Percentiles rank a stretch among this genome's conserved stretches.
Evolutionary conservation across 2,113 vertebrate genomes (phyloP).

Genomic region (Balaenoptera acutorostrata): DNA sequence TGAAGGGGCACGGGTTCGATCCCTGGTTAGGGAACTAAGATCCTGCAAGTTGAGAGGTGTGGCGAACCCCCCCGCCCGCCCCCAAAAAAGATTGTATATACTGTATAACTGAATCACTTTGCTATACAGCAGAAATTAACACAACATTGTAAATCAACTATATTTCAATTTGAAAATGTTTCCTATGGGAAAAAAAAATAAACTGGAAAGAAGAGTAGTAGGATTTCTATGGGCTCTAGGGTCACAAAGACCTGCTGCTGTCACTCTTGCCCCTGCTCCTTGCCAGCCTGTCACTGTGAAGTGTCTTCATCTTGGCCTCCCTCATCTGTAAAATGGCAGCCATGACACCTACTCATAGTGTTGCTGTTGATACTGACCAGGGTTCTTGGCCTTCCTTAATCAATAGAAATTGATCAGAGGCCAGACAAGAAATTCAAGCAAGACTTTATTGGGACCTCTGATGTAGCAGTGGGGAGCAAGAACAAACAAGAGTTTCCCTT

Average conservation of each 20-base stretch:
- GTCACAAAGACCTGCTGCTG: background rate
- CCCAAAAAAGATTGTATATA: too few relatives aligned
- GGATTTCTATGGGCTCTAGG: background rate
- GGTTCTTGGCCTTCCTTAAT: background rate
- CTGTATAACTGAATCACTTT: too few relatives aligned
- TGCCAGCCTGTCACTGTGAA: background rate
- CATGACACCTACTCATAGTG: background rate
- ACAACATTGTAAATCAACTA: too few relatives aligned
- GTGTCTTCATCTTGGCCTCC: background rate
- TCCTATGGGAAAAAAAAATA: too few relatives aligned
- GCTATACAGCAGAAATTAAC: too few relatives aligned
- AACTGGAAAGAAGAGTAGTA: background rate
- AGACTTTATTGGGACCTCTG: background rate
- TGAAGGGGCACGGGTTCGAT: too few relatives aligned
- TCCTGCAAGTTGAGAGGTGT: too few relatives aligned
- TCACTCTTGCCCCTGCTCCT: background rate
- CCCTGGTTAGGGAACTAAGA: too few relatives aligned
- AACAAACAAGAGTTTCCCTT: background rate
- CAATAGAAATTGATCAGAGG: background rate
- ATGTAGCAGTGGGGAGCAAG: background rate
- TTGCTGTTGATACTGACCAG: background rate
- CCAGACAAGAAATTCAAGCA: background rate
- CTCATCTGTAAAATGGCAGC: background rate
- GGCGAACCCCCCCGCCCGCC: too few relatives aligned
- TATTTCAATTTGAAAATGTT: too few relatives aligned